Percentiles rank a stretch among this genome's conserved stretches.
These are phyloP conservation scores for Myotis findleyi DNA, from an alignment of 2,797 vertebrate genomes.

Conservation along the genomic window DNA sequence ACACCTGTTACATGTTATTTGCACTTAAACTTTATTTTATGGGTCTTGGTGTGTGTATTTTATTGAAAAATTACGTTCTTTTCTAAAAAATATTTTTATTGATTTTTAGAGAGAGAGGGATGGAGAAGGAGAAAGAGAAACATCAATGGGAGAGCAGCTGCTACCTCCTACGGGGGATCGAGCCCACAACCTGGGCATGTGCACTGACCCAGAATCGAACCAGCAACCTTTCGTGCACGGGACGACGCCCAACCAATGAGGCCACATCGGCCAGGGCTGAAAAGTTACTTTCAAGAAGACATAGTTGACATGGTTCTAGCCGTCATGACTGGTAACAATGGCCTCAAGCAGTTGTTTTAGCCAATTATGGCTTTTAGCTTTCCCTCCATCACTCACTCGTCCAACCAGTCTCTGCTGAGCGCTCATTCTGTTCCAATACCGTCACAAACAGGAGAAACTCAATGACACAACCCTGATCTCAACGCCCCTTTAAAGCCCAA, in stretches of 20 bases:
- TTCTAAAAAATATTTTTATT: neutral
- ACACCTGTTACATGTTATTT: neutral
- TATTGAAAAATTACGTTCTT: neutral
- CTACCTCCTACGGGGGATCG: neutral
- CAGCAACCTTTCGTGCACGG: neutral
- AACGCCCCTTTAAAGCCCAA: neutral
- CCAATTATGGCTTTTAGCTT: neutral
- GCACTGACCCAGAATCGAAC: neutral
- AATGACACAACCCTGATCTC: neutral
- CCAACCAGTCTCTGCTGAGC: neutral
- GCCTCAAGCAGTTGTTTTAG: neutral
- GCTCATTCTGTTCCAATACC: neutral
- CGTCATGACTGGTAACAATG: neutral
- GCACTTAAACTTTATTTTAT: conserved; percentile 10
- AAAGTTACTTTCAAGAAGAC: conserved; percentile 24
- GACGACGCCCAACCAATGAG: neutral
- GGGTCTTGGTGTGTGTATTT: neutral
- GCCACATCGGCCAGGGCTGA: neutral
- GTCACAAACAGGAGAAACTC: neutral
- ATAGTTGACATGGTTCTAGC: neutral
- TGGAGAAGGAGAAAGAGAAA: neutral
- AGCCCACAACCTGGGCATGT: neutral
- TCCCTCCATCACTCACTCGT: neutral
- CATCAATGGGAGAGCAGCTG: neutral
- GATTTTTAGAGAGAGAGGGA: neutral